These are phyloP conservation scores for Ploceus nigricollis DNA, from an alignment of 2,113 vertebrate genomes.

Conservation along the genomic window DNA sequence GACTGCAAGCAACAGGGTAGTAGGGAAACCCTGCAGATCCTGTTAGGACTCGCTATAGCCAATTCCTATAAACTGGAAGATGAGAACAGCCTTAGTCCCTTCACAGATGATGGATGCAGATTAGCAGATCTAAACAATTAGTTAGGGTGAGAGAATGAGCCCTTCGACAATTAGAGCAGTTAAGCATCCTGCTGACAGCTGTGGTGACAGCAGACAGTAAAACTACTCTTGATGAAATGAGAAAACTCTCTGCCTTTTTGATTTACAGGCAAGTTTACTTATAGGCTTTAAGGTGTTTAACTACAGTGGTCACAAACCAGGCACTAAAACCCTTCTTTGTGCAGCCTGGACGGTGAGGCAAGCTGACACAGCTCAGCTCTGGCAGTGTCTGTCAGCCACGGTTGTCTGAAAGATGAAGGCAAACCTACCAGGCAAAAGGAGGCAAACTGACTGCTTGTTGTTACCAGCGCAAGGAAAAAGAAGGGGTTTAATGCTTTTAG, in stretches of 20 bases:
- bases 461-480: not conserved
- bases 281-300: conserved; percentile 55
- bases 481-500: not conserved
- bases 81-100: conserved; percentile 32
- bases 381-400: not conserved
- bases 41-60: not conserved
- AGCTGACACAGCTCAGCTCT: not conserved
- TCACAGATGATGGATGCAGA: conserved; percentile 69
- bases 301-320: conserved; percentile 15
- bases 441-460: not conserved
- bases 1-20: not conserved
- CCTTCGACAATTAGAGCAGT: conserved; percentile 71
- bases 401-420: not conserved
- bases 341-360: not conserved
- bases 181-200: conserved; percentile 75
- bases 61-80: conserved; percentile 64
- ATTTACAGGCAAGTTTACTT: conserved; percentile 62
- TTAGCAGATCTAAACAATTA: conserved; percentile 77
- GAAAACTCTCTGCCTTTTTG: conserved; percentile 61
- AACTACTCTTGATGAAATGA: conserved; percentile 62
- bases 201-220: conserved; percentile 74
- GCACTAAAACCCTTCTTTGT: not conserved
- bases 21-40: conserved; percentile 1
- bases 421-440: not conserved
- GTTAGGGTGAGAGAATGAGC: conserved; percentile 68